Conservation (phyloP, 2,888 invertebrate genomes). For the Ypsolopha scabrella region DNA sequence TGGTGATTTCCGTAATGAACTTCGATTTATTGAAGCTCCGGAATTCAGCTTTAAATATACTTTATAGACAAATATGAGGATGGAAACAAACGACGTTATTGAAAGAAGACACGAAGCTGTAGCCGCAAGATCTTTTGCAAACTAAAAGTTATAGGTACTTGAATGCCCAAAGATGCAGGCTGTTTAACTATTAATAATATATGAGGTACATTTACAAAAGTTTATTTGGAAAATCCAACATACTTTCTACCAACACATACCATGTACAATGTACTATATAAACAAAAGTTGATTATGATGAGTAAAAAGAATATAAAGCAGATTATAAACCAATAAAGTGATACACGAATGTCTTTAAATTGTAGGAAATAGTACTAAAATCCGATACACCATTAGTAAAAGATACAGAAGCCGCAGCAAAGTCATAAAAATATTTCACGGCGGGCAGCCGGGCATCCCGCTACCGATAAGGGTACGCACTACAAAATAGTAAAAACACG, state of each 20-base stretch:
- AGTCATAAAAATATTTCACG: conserved; percentile 62
- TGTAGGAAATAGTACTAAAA: conserved; percentile 44
- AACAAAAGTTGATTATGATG: not conserved
- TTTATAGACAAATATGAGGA: conserved; percentile 45
- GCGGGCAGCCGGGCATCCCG: conserved; percentile 42
- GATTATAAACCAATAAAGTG: not conserved
- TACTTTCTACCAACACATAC: no score
- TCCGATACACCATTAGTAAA: conserved; percentile 29
- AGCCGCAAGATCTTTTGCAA: conserved; percentile 17
- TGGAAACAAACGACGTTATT: conserved; percentile 48
- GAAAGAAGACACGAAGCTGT: conserved; percentile 28
- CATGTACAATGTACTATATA: not conserved
- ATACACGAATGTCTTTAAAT: conserved; percentile 29
- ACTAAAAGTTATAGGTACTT: conserved; percentile 25
- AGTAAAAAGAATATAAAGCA: not conserved
- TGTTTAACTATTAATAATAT: conserved; percentile 10
- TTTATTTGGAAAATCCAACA: not conserved
- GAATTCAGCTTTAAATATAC: conserved; percentile 46
- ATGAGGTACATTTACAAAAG: no score
- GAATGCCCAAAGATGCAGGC: conserved; percentile 37
- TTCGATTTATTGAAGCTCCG: conserved; percentile 53
- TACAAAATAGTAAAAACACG: conserved; percentile 9
- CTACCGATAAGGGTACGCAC: conserved; percentile 64
- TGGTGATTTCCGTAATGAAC: conserved; percentile 64
- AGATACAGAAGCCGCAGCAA: conserved; percentile 51